A percentile compares a stretch with the other conserved stretches of the same genome.
These are phyloP conservation scores for Ficedula albicollis DNA, from an alignment of 2,797 vertebrate genomes.

Conservation along the genomic window DNA sequence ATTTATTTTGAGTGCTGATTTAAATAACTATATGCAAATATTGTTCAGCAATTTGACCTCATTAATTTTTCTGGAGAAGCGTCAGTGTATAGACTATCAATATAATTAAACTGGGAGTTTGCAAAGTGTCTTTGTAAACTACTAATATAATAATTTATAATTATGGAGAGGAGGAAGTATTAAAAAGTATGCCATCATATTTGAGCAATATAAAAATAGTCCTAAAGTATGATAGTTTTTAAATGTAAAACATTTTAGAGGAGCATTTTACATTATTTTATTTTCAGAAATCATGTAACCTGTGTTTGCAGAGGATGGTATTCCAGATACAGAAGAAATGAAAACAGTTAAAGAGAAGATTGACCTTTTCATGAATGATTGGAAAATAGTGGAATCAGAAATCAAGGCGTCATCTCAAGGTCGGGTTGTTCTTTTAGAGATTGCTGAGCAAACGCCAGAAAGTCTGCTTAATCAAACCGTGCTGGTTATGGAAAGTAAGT, in stretches of 20 bases:
- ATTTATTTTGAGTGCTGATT: not conserved
- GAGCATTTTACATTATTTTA: not conserved
- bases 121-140: not conserved
- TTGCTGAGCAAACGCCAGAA: slow-evolving; percentile 79
- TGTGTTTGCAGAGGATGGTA: slow-evolving; percentile 75
- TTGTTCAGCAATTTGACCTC: not conserved
- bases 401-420: slow-evolving; percentile 52
- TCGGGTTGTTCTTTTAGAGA: slow-evolving; percentile 76
- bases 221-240: not conserved
- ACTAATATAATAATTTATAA: not conserved
- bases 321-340: slow-evolving; percentile 85
- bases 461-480: slow-evolving; percentile 80
- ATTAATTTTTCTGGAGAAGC: not conserved
- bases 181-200: not conserved
- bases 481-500: slow-evolving; percentile 87
- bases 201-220: not conserved
- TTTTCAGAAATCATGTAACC: slow-evolving; percentile 74
- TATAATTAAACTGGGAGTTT: not conserved
- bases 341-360: slow-evolving; percentile 74
- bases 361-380: slow-evolving; percentile 72
- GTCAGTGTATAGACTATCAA: not conserved
- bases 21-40: not conserved
- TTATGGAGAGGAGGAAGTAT: not conserved
- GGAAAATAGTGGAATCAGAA: slow-evolving; percentile 74
- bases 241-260: not conserved